Base-by-base conservation (phyloP, 1,140 invertebrate species). In the Drosophila kepulauana region DNA sequence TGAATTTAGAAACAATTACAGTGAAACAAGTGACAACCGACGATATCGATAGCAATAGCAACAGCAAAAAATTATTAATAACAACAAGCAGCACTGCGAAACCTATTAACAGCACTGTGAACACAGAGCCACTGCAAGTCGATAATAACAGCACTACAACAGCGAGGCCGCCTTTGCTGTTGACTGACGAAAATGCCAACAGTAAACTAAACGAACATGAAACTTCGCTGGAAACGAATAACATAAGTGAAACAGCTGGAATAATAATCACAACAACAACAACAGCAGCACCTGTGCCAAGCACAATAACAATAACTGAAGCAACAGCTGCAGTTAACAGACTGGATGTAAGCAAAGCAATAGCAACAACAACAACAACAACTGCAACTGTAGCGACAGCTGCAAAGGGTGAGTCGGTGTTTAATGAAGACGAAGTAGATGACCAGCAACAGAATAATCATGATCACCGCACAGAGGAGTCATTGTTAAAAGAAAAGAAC, bases 1-100 rank as follows among this genome's bases (percentile, higher is more conserved):
- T 91, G 62, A 85, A 90, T 78, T 90, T 75, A 81, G 88, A 91
- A 57, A 69, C 75, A 81, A 88, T 81, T 70, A 74, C 81, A 74
- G 65, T 89, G 65, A 81, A 78, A 63, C 75, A 62, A 78, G 51
- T 41, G 13, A 48, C 63, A 58, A 78, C 71, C 46, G 58, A 68
- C 25, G 54, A 61, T 64, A 61, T 35, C 20, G 58, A 75, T 10
- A 48, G 59, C 38, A 66, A 78, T 59, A 43, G 54, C 68, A 56
- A 56, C 43, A 38, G 30, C 13, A 78, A 81, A 25, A 65, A 66
- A 62, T 64, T 68, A 43, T 54, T 66, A 28, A 61, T 48, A 65
- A 81, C 41, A 48, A 62, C 64, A 54, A 45, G 16, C 28, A 74
- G 52, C 25, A 66, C 46, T 3, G 49, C 16, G 71, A 13, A 30